Conservation (phyloP, 2,797 vertebrate genomes). For the Apogon hyalosoma region DNA sequence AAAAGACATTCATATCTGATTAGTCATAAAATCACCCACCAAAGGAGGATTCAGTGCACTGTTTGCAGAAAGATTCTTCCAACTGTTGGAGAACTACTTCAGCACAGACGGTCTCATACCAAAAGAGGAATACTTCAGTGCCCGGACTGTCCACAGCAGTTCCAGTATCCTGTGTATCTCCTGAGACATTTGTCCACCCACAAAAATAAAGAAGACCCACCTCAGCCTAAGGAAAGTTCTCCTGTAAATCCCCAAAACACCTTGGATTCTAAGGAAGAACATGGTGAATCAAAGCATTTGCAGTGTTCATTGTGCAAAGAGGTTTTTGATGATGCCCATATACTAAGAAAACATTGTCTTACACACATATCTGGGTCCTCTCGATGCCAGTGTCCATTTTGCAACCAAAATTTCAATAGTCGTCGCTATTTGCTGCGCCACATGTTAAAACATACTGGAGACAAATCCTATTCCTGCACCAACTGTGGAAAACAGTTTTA, state of each 20-base stretch:
- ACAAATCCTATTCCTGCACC: slow-evolving; percentile 76
- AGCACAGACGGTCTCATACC: slow-evolving; percentile 79
- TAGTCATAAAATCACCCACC: slow-evolving; percentile 80
- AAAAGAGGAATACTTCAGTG: slow-evolving; percentile 81
- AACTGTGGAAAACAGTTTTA: slow-evolving; percentile 80
- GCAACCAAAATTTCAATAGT: slow-evolving; percentile 62
- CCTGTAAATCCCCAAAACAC: slow-evolving; percentile 21
- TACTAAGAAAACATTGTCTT: slow-evolving; percentile 78
- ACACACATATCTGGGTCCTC: slow-evolving; percentile 72
- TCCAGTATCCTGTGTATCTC: slow-evolving; percentile 77
- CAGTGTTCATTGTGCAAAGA: slow-evolving; percentile 80
- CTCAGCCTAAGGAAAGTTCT: slow-evolving; percentile 21
- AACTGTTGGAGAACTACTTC: slow-evolving; percentile 79
- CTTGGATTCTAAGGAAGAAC: slow-evolving; percentile 35
- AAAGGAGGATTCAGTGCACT: slow-evolving; percentile 82
- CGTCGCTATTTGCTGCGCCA: slow-evolving; percentile 78
- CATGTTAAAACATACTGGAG: slow-evolving; percentile 79
- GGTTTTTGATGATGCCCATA: slow-evolving; percentile 65
- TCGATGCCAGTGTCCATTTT: slow-evolving; percentile 81
- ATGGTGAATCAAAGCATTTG: slow-evolving; percentile 28
- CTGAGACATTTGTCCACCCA: slow-evolving; percentile 79
- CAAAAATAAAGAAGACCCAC: slow-evolving; percentile 45
- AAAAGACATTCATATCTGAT: slow-evolving; percentile 69
- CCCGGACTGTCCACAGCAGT: slow-evolving; percentile 81
- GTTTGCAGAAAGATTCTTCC: slow-evolving; percentile 82